Evolutionary conservation across 2,797 vertebrate genomes (phyloP).

Genomic region (Meriones psammophilus): DNA sequence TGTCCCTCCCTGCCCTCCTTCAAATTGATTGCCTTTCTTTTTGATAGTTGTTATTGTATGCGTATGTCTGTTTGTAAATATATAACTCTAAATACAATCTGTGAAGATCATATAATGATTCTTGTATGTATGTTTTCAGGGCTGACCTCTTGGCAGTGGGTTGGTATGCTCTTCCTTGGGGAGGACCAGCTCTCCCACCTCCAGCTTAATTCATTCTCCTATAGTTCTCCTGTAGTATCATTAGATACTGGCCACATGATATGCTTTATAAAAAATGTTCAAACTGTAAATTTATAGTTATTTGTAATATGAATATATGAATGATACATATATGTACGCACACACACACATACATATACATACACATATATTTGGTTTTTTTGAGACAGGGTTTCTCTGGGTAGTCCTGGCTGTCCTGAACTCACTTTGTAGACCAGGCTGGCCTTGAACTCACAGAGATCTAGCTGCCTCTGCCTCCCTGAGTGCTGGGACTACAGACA

Average conservation of each 20-base stretch:
- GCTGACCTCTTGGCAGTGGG: background rate
- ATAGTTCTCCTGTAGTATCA: background rate
- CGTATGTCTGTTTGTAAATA: background rate
- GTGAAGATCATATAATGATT: background rate
- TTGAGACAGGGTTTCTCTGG: too few species aligned
- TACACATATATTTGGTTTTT: too few species aligned
- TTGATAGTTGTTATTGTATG: background rate
- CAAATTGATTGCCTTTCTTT: background rate
- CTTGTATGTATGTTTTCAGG: background rate
- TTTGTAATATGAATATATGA: background rate
- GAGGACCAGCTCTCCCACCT: background rate
- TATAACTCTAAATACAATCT: background rate
- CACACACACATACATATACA: too few species aligned
- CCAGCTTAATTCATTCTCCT: too few species aligned
- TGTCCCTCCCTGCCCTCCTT: background rate
- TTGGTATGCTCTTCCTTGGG: too few species aligned
- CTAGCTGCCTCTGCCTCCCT: too few species aligned
- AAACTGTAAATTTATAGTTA: background rate
- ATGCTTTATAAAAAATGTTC: background rate
- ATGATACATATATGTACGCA: too few species aligned
- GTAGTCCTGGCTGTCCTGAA: too few species aligned
- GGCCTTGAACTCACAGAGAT: too few species aligned
- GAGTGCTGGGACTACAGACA: too few species aligned
- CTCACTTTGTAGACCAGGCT: too few species aligned
- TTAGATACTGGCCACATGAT: background rate